These are phyloP conservation scores for Coregonus clupeaformis DNA, from an alignment of 2,113 vertebrate species.

Conservation along the genomic window DNA sequence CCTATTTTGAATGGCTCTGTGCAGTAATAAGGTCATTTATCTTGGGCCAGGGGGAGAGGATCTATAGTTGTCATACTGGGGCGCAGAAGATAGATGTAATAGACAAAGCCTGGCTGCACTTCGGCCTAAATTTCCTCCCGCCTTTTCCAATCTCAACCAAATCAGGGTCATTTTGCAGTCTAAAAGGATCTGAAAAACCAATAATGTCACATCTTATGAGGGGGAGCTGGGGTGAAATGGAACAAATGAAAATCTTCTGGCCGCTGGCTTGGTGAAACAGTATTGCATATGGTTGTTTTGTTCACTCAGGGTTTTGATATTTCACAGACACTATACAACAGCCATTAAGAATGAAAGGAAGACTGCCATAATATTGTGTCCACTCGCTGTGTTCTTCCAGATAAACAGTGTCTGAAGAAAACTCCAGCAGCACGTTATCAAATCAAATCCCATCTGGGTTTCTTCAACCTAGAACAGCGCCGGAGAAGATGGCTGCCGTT, in stretches of 20 bases:
- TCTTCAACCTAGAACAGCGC: slow-evolving; percentile 41
- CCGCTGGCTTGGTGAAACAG: neutral
- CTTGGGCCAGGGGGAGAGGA: slow-evolving; percentile 62
- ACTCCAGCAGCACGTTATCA: slow-evolving; percentile 34
- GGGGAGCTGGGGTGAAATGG: neutral
- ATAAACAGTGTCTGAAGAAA: slow-evolving; percentile 33
- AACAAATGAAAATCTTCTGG: slow-evolving; percentile 20
- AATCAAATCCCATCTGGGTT: slow-evolving; percentile 47
- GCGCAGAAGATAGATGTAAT: slow-evolving; percentile 62
- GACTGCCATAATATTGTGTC: slow-evolving; percentile 3
- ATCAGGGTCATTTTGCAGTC: slow-evolving; percentile 11
- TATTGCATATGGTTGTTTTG: neutral
- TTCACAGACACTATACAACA: slow-evolving; percentile 1
- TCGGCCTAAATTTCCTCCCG: neutral
- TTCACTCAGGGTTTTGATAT: slow-evolving; percentile 5
- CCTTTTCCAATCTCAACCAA: slow-evolving; percentile 10
- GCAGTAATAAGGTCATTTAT: slow-evolving; percentile 73
- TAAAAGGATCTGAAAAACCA: slow-evolving; percentile 8
- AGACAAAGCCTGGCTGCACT: neutral
- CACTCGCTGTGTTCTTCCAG: slow-evolving; percentile 11
- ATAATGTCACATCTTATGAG: neutral
- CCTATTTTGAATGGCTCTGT: slow-evolving; percentile 69
- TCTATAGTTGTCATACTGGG: slow-evolving; percentile 64
- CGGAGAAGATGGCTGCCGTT: no score
- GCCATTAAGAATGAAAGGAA: neutral